phyloP scores from a whole-genome alignment of 1,140 invertebrate species.

The Neodiprion virginianus region DNA sequence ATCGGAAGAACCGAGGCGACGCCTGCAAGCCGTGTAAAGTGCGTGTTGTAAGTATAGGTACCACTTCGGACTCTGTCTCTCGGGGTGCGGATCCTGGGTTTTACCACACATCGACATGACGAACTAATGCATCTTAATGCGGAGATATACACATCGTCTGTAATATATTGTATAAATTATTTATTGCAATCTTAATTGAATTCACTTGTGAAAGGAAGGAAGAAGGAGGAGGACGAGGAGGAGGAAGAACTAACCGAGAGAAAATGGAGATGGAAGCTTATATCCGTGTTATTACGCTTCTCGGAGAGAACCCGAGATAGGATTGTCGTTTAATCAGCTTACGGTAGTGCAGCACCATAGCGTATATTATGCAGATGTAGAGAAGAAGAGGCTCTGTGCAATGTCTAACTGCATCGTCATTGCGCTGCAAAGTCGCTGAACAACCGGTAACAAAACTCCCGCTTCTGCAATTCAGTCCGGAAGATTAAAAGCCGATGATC shows the following conservation, averaged over 20 bases:
- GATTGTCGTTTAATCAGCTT: slow-evolving; percentile 14
- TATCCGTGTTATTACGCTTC: background rate
- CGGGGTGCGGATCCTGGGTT: too few relatives aligned
- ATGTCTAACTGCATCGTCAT: too few relatives aligned
- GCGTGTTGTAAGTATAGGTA: too few relatives aligned
- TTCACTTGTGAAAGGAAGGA: background rate
- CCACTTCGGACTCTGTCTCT: too few relatives aligned
- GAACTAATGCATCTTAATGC: background rate
- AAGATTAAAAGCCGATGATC: background rate
- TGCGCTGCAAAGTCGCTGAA: background rate
- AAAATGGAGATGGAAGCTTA: background rate
- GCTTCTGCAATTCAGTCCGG: background rate
- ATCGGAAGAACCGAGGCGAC: too few relatives aligned
- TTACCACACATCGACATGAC: background rate
- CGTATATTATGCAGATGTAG: too few relatives aligned
- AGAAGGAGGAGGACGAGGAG: background rate
- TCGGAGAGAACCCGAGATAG: background rate
- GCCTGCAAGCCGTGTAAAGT: too few relatives aligned
- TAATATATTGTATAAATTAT: background rate
- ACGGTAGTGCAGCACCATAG: background rate
- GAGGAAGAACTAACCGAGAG: background rate
- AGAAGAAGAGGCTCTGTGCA: background rate
- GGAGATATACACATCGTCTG: background rate
- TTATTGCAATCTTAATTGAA: slow-evolving; percentile 8
- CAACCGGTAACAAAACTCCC: background rate